Conservation (phyloP, 1,140 invertebrate genomes). For the Drosophila grimshawi region DNA sequence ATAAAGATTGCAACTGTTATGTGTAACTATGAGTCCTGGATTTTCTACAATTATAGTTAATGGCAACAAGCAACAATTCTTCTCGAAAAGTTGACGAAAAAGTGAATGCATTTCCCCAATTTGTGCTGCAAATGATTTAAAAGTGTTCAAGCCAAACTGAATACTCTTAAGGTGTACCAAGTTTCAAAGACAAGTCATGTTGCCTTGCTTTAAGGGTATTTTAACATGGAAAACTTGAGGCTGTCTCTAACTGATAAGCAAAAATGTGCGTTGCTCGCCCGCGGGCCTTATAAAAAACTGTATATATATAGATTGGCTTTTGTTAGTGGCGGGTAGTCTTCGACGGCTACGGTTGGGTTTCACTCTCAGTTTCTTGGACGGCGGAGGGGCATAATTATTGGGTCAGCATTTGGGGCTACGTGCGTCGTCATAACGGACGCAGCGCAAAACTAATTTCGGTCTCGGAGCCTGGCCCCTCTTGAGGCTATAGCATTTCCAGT, state of each 20-base stretch:
- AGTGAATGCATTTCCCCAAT: too few relatives aligned
- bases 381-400: constrained; percentile 70
- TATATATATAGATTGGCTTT: constrained; percentile 49
- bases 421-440: constrained; percentile 43
- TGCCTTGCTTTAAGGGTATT: constrained; percentile 39
- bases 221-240: constrained; percentile 42
- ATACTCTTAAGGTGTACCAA: not conserved
- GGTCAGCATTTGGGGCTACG: constrained; percentile 66
- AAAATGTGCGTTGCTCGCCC: constrained; percentile 55
- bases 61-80: too few relatives aligned
- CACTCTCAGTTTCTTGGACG: constrained; percentile 76
- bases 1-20: too few relatives aligned
- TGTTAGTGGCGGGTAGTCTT: constrained; percentile 7
- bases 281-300: constrained; percentile 45
- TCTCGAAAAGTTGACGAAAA: too few relatives aligned
- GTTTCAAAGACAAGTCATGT: too few relatives aligned
- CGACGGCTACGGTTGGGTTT: constrained; percentile 47
- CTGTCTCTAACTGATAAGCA: constrained; percentile 64
- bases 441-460: constrained; percentile 70
- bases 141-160: too few relatives aligned
- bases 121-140: too few relatives aligned
- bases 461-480: constrained; percentile 56
- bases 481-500: constrained; percentile 70
- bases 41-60: too few relatives aligned
- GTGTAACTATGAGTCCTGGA: too few relatives aligned